These are phyloP conservation scores for Clarias fuscus DNA, from an alignment of 2,797 vertebrate species.

Conservation along the genomic window DNA sequence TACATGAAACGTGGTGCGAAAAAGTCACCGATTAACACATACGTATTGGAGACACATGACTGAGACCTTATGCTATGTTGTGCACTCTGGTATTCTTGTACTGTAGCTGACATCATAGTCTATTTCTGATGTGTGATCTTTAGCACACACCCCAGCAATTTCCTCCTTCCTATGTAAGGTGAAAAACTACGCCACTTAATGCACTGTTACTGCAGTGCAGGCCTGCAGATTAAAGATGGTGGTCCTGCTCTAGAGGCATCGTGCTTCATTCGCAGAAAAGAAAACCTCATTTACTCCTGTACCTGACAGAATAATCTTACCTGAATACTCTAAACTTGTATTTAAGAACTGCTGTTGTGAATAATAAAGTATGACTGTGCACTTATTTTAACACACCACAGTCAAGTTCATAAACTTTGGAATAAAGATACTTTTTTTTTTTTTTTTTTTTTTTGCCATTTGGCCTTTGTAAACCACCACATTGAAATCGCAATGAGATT, in stretches of 20 bases:
- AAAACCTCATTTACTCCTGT: not conserved
- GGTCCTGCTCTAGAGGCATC: not conserved
- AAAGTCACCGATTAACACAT: not conserved
- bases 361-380: not conserved
- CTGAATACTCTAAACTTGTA: not conserved
- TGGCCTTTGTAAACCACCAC: no score
- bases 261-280: not conserved
- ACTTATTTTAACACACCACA: not conserved
- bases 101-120: conserved; percentile 23
- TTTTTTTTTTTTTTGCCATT: no score
- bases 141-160: not conserved
- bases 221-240: not conserved
- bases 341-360: not conserved
- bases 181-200: not conserved
- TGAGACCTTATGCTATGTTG: not conserved
- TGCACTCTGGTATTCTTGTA: not conserved
- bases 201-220: not conserved
- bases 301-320: not conserved
- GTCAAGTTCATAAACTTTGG: no score
- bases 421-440: no score
- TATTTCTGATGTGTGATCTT: not conserved
- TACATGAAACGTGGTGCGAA: not conserved
- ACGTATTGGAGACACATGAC: not conserved
- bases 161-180: not conserved
- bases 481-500: no score